A percentile compares a stretch with the other conserved stretches of the same genome.
Evolutionary conservation across 2,888 invertebrate species (phyloP).

Genomic region (Synanthedon andrenaeformis): DNA sequence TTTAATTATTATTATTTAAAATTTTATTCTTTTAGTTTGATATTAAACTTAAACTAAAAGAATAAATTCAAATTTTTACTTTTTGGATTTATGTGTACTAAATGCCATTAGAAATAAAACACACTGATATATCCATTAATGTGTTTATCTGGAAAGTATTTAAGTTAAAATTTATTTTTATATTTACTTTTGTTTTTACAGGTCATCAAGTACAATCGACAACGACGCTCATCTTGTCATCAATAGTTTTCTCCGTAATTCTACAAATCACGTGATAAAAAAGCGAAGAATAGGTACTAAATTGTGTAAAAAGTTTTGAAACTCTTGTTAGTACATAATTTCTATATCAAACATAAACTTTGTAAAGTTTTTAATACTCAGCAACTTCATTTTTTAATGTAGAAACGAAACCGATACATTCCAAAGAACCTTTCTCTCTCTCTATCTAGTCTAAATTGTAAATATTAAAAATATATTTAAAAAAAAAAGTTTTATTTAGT

Average conservation of each 20-base stretch:
- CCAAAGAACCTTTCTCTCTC: background rate
- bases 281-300: background rate
- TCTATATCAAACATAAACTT: no score
- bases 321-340: background rate
- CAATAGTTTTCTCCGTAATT: slow-evolving; percentile 13
- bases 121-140: no score
- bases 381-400: no score
- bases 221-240: slow-evolving; percentile 9
- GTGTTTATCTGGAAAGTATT: no score
- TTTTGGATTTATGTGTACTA: no score
- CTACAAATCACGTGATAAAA: slow-evolving; percentile 22
- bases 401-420: background rate
- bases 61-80: no score
- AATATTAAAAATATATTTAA: background rate
- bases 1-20: no score
- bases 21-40: no score
- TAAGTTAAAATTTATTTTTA: background rate
- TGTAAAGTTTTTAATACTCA: no score
- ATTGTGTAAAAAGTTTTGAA: background rate
- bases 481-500: no score
- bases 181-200: slow-evolving; percentile 12
- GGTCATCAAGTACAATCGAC: slow-evolving; percentile 10
- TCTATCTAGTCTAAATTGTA: background rate
- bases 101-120: no score
- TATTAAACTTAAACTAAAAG: no score